phyloP scores from a whole-genome alignment of 2,888 invertebrate species.

The Hemaris fuciformis region DNA sequence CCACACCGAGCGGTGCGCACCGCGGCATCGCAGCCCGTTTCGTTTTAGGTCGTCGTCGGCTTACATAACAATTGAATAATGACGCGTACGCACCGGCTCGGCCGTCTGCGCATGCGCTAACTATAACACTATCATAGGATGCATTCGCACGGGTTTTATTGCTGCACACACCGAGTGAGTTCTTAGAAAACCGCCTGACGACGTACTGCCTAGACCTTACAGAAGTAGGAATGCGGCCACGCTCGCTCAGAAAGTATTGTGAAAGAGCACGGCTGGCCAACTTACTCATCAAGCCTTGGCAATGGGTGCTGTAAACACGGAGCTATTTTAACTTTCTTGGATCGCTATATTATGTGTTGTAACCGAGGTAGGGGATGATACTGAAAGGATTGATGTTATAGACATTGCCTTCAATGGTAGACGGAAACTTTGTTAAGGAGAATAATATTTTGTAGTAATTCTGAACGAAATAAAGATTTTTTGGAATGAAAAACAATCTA shows the following conservation, averaged over 20 bases:
- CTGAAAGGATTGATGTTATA: background rate
- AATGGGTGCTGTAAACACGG: background rate
- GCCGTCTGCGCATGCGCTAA: conserved; percentile 11
- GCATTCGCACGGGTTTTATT: background rate
- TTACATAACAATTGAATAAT: conserved; percentile 76
- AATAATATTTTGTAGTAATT: rapidly evolving
- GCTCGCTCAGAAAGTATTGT: conserved; percentile 1
- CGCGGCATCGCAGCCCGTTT: conserved; percentile 35
- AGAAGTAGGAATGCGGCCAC: conserved; percentile 1
- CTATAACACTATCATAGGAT: conserved; percentile 11
- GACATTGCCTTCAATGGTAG: background rate
- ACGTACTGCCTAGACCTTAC: conserved; percentile 7
- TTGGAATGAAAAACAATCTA: too few relatives aligned
- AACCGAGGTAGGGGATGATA: background rate
- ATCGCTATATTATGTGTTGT: background rate
- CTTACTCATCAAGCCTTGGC: conserved; percentile 1
- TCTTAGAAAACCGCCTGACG: background rate
- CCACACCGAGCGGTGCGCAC: conserved; percentile 14
- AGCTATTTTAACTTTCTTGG: background rate
- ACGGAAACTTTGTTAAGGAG: background rate
- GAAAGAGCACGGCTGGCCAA: background rate
- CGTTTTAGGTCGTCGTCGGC: conserved; percentile 62
- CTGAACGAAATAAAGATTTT: too few relatives aligned
- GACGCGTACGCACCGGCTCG: conserved; percentile 25
- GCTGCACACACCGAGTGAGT: background rate